Evolutionary conservation across 2,888 invertebrate genomes (phyloP).

Genomic region (Macrophya annulata): DNA sequence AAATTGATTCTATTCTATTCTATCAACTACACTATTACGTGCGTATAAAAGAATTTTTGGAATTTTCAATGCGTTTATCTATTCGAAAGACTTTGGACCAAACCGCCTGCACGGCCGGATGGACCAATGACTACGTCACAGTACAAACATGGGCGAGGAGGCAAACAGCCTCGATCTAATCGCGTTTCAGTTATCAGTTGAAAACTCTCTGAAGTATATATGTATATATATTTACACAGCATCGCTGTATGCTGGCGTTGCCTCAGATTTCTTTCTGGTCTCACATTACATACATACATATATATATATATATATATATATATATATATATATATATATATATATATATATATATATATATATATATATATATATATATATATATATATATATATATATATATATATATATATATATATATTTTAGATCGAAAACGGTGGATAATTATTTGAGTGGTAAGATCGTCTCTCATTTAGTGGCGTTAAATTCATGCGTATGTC

Average conservation of each 20-base stretch:
- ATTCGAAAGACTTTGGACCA: conserved; percentile 66
- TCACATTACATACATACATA: too few relatives aligned
- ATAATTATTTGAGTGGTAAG: neutral
- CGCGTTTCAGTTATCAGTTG: conserved; percentile 71
- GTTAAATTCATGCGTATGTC: neutral
- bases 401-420: too few relatives aligned
- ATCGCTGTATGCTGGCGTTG: conserved; percentile 27
- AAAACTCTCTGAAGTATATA: conserved; percentile 36
- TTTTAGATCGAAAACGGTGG: neutral
- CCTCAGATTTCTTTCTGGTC: conserved; percentile 9
- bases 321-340: too few relatives aligned
- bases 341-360: too few relatives aligned
- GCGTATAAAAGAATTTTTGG: neutral
- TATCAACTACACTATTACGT: neutral
- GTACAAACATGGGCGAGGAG: conserved; percentile 76
- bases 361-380: too few relatives aligned
- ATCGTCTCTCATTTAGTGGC: too few relatives aligned
- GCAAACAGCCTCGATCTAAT: conserved; percentile 77
- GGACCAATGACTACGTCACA: conserved; percentile 76
- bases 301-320: too few relatives aligned
- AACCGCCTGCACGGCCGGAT: conserved; percentile 68
- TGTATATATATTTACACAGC: conserved; percentile 49
- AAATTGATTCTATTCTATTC: neutral
- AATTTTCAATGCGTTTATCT: conserved; percentile 26
- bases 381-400: too few relatives aligned